A percentile compares a stretch with the other conserved stretches of the same genome.
Evolutionary conservation across 2,113 vertebrate genomes (phyloP).

Genomic region (Aphelocoma coerulescens): DNA sequence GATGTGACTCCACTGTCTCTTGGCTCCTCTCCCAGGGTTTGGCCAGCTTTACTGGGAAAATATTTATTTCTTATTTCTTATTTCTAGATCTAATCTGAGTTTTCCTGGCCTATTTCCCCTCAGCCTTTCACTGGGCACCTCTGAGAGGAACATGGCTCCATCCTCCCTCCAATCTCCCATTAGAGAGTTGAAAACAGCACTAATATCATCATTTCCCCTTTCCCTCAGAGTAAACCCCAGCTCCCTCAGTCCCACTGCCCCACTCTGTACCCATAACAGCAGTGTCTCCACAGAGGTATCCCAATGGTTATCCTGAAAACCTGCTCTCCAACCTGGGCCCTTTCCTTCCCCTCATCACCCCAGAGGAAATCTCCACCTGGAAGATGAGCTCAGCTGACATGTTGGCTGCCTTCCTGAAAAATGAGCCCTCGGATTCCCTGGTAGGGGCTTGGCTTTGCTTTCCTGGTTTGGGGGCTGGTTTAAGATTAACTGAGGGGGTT

Average conservation of each 20-base stretch:
- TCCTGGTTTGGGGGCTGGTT: neutral
- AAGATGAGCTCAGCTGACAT: conserved; percentile 43
- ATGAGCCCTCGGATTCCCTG: rapidly evolving
- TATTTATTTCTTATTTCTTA: neutral
- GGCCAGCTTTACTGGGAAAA: neutral
- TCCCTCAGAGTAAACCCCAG: neutral
- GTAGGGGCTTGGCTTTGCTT: neutral
- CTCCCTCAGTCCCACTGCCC: neutral
- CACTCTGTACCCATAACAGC: rapidly evolving
- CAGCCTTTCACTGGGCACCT: neutral
- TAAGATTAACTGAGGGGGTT: neutral
- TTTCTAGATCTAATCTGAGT: neutral
- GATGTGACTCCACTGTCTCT: neutral
- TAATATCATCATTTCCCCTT: neutral
- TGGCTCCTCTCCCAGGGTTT: neutral
- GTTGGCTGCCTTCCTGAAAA: conserved; percentile 12
- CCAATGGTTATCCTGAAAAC: conserved; percentile 58
- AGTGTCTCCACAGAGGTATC: conserved; percentile 42
- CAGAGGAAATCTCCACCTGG: conserved; percentile 42
- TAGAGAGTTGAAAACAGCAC: neutral
- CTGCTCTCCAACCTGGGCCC: neutral
- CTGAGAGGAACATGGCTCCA: neutral
- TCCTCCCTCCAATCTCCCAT: neutral
- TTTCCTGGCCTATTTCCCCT: neutral
- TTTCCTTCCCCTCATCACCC: neutral